Evolutionary conservation across 2,888 invertebrate genomes (phyloP).

Genomic region (Marronus borbonicus): DNA sequence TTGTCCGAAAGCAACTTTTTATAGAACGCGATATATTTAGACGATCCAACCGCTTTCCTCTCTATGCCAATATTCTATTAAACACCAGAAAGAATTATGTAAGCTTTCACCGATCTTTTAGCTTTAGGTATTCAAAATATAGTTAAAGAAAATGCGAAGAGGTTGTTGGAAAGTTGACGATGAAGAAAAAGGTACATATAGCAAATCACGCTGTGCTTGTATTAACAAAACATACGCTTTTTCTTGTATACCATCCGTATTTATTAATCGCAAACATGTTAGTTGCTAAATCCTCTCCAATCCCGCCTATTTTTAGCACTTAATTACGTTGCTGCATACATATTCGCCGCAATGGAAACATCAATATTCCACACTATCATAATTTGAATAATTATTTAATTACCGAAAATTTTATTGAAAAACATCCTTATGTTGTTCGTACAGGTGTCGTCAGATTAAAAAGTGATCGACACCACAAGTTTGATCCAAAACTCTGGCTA

Average conservation of each 20-base stretch:
- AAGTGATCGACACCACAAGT: constrained; percentile 65
- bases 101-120: constrained; percentile 38
- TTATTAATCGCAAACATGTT: constrained; percentile 22
- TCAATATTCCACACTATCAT: constrained; percentile 1
- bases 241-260: not conserved
- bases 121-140: not conserved
- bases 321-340: constrained; percentile 13
- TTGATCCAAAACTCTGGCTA: constrained; percentile 66
- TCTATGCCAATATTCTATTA: constrained; percentile 25
- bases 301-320: constrained; percentile 33
- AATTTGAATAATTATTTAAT: not conserved
- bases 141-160: constrained; percentile 62
- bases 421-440: constrained; percentile 36
- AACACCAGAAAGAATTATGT: constrained; percentile 47
- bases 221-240: constrained; percentile 43
- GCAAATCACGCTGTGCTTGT: constrained; percentile 28
- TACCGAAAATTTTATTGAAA: not conserved
- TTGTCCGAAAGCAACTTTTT: constrained; percentile 48
- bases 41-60: constrained; percentile 12
- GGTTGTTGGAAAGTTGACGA: constrained; percentile 68
- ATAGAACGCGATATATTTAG: constrained; percentile 50
- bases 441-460: constrained; percentile 52
- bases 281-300: not conserved
- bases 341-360: not conserved
- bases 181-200: constrained; percentile 68